These are phyloP conservation scores for Carcinoscorpius rotundicauda DNA, from an alignment of 1,140 invertebrate species.

Conservation along the genomic window DNA sequence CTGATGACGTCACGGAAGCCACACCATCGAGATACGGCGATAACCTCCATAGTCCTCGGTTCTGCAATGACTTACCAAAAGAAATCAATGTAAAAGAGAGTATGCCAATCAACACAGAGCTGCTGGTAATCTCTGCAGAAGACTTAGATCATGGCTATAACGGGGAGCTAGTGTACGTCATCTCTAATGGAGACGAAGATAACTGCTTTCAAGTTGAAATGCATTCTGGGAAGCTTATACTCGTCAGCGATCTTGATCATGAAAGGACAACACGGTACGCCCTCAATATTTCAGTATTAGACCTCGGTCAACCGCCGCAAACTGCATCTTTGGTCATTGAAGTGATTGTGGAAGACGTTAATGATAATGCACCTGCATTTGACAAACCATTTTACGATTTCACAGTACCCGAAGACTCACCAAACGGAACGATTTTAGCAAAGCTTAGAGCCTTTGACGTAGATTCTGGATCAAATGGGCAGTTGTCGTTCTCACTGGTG, in stretches of 20 bases:
- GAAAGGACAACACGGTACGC: slow-evolving; percentile 69
- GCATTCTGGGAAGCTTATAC: slow-evolving; percentile 65
- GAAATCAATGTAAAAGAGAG: slow-evolving; percentile 69
- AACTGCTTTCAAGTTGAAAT: slow-evolving; percentile 68
- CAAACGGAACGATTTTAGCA: slow-evolving; percentile 45
- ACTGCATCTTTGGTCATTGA: slow-evolving; percentile 56
- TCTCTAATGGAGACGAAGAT: slow-evolving; percentile 72
- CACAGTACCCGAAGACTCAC: slow-evolving; percentile 37
- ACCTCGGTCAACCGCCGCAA: slow-evolving; percentile 68
- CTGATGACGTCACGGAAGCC: slow-evolving; percentile 51
- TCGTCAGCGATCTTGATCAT: slow-evolving; percentile 74
- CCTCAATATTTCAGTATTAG: slow-evolving; percentile 77
- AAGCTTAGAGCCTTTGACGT: slow-evolving; percentile 60
- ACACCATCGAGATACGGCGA: slow-evolving; percentile 68
- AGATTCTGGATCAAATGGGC: slow-evolving; percentile 67
- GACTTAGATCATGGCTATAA: slow-evolving; percentile 85
- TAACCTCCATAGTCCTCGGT: slow-evolving; percentile 61
- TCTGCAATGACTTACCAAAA: slow-evolving; percentile 29
- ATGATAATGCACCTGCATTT: slow-evolving; percentile 39
- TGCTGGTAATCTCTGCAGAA: slow-evolving; percentile 57
- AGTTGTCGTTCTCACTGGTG: slow-evolving; percentile 58
- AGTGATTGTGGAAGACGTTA: slow-evolving; percentile 41
- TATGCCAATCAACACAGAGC: slow-evolving; percentile 55
- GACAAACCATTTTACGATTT: slow-evolving; percentile 36
- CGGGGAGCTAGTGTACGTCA: slow-evolving; percentile 73